Percentiles rank a stretch among this genome's conserved stretches.
Conservation (phyloP, 1,140 invertebrate genomes). For the Lanistes nyassanus region DNA sequence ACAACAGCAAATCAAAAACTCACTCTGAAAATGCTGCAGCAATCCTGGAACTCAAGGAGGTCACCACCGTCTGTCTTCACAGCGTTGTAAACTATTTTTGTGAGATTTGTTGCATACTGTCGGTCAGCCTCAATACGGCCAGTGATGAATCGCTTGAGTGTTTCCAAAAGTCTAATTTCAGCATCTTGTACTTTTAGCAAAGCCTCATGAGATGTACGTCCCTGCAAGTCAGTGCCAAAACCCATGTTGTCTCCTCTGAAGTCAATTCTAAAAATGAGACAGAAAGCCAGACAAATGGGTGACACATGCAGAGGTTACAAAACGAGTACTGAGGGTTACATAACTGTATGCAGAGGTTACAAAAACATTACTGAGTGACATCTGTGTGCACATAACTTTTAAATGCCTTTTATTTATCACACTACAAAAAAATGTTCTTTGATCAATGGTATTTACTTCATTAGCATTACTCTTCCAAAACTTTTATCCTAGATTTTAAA, state of each 20-base stretch:
- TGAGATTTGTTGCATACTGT: constrained; percentile 86
- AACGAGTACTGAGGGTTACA: neutral
- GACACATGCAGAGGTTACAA: neutral
- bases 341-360: too few relatives aligned
- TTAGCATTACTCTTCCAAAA: too few relatives aligned
- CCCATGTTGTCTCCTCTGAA: constrained; percentile 73
- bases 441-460: too few relatives aligned
- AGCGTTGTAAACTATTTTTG: constrained; percentile 80
- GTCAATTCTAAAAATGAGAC: neutral
- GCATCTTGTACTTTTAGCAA: constrained; percentile 87
- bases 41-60: constrained; percentile 36
- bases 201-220: constrained; percentile 80
- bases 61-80: constrained; percentile 77
- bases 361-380: too few relatives aligned
- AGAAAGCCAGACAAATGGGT: neutral
- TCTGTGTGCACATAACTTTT: too few relatives aligned
- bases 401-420: too few relatives aligned
- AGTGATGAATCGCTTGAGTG: constrained; percentile 85
- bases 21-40: constrained; percentile 45
- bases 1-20: neutral
- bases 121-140: constrained; percentile 89
- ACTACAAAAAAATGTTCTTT: too few relatives aligned
- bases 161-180: constrained; percentile 88
- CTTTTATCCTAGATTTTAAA: too few relatives aligned
- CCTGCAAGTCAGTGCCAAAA: constrained; percentile 84